phyloP scores from a whole-genome alignment of 2,797 vertebrate genomes.

The Huso huso region DNA sequence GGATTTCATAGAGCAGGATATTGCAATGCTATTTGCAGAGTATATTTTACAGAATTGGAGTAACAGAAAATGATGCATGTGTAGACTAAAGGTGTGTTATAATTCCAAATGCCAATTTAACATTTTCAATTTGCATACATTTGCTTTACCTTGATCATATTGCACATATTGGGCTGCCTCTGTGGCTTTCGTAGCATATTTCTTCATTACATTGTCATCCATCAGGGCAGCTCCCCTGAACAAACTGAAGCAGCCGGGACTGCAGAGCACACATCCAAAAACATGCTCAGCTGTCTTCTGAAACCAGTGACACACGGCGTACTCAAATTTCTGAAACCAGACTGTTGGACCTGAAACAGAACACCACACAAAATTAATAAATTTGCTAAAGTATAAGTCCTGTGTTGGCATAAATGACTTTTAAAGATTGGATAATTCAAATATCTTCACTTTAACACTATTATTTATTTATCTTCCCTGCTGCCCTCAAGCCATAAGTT shows the following conservation, averaged over 20 bases:
- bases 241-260: conserved; percentile 62
- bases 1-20: no score
- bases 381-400: neutral
- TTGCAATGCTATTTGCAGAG: no score
- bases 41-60: no score
- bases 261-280: conserved; percentile 57
- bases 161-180: conserved; percentile 52
- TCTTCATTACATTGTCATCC: conserved; percentile 65
- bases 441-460: neutral
- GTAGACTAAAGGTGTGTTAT: no score
- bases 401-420: neutral
- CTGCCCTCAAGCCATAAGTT: no score
- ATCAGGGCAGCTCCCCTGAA: conserved; percentile 57
- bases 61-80: no score
- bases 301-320: conserved; percentile 60
- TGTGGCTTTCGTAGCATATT: conserved; percentile 45
- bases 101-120: no score
- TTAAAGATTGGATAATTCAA: neutral
- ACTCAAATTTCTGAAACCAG: conserved; percentile 70
- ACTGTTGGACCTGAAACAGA: conserved; percentile 49
- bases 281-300: conserved; percentile 63
- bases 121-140: no score
- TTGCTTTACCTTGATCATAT: conserved; percentile 56
- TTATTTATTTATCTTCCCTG: neutral
- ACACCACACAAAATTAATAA: neutral